Evolutionary conservation across 2,797 vertebrate genomes (phyloP), one percentile per base, ranked within the genome.

Genomic region (Falco rusticolus): DNA sequence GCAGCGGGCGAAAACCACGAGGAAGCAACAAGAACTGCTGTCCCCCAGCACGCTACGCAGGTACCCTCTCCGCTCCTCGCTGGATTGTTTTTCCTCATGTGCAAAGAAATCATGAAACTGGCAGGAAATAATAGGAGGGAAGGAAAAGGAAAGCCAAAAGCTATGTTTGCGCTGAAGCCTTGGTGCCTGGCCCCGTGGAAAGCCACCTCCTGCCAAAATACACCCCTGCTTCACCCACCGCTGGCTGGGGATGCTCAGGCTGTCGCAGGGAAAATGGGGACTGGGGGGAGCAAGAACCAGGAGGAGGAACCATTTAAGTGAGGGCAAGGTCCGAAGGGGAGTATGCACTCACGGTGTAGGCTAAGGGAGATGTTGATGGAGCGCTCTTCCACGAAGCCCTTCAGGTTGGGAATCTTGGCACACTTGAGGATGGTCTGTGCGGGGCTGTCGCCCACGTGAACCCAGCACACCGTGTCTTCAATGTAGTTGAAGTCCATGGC

Each of bases 401-500:
- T 99, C 84, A 99, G 98, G 96, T 99, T 99, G 9, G 98, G 98
- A 97, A 99, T 99, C 95, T 97, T 99, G 98, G 99, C 99, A 7
- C 99, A 99, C 96, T 99, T 99, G 74, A 99, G 98, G 90, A 99
- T 95, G 3, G 99, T 99, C 94, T 99, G 98, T 37, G 98, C 93
- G 5, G 99, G 98, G 0, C 98, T 98, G 97, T 99, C 99, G 0
- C 99, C 99, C 76, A 99, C 99, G 7, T 99, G 98, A 25, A 99
- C 99, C 99, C 99, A 99, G 98, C 99, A 99, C 45, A 99, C 99
- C 0, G 98, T 99, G 97, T 99, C 99, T 13, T 99, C 98, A 1
- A 98, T 95, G 1, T 99, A 99, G 97, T 98, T 98, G 97, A 99
- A 99, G 98, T 99, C 99, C 99, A 99, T 99, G 66, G 99, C 99